Base-by-base conservation (phyloP, 30 jellyfish, hydroid and myxozoan species). In the Hydractinia symbiolongicarpus region DNA sequence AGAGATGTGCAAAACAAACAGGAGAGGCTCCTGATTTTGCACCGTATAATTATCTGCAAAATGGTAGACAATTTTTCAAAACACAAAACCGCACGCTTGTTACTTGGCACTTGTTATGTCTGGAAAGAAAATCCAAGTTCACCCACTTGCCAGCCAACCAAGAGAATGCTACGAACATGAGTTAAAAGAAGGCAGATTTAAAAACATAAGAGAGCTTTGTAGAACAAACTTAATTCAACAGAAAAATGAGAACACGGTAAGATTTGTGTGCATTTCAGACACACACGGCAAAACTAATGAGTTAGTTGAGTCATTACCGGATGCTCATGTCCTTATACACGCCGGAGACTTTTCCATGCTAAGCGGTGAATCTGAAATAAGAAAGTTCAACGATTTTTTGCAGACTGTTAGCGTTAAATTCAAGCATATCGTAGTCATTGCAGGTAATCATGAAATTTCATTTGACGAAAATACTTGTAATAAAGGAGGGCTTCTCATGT, bases 241-340 rank as follows among this genome's bases (percentile, higher is more conserved):
- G 16, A 78, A 80, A 54, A 64, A 19, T 50, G 93, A 67, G 6
- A 82, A 69, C 21, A 73, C 85, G 67, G 89, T 93, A 55, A 80
- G 98, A 60, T 75, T 93, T 78, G 98, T 93, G 10, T 87, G 96
- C 74, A 93, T 93, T n/a, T 93, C 98, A 14, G 98, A 93, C 82
- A 93, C 98, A 10, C 98, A 93, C 75, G 83, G 90, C 9, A 77
- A 66, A 66, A 95, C 81, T 52, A 10, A 21, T 11, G 77, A 72
- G 5, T 82, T 68, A 7, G 61, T 78, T 7, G 72, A 80, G 17
- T 19, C 81, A 53, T 21, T 79, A 50, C 98, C 98, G 1, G 90
- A 83, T 53, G 98, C 96, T 8, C 96, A 93, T 67, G 68, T 93
- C 8, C 79, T 93, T 17, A 73, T 93, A 17, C 98, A 93, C 76